Base-by-base conservation (phyloP, 2,888 invertebrate genomes). In the Alcis repandata region DNA sequence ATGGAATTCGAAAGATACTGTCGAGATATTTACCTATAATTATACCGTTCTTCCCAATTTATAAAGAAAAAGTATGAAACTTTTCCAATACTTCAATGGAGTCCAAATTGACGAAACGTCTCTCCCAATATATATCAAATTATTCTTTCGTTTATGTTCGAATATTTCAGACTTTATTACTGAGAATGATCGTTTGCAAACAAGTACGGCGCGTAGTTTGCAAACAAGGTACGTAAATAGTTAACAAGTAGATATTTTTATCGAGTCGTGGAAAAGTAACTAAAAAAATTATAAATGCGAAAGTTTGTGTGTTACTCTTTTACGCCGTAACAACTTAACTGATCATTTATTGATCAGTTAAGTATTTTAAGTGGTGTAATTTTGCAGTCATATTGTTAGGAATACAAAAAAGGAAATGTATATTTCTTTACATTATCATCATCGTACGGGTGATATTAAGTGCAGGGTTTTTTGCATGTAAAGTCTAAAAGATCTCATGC, bases 61-160 rank as follows among this genome's bases (percentile, higher is more conserved):
- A 41, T 19, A 22, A 17, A 54, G 41, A 52, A 54, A 62, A 62
- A 49, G 49, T 58, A 58, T 48, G 22, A 46, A 52, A 76, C 71
- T 76, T 76, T 73, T 74, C 63, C 68, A 63, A 68, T 72, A 75
- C 67, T 72, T 66, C 36, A 59, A 57, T 68, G 69, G 73, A 73
- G 72, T 76, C 70, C 58, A 58, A 75, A 72, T 76, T 73, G 67
- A 63, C 68, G 58, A 67, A 64, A 64, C 56, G 59, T 68, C 64
- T 38, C 43, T 49, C 46, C 17, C 51, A 43, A 63, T n/a, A 61
- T 59, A 59, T 36, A 61, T 15, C 36, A 49, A 65, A 63, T 61
- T 72, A 72, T 72, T 71, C 41, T 67, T 75, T 72, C 60, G 58
- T 69, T 64, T 59, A 48, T 59, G 41, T 67, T 51, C 19, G 56